A percentile compares a stretch with the other conserved stretches of the same genome.
Conservation (phyloP, 2,113 vertebrate genomes). For the Otus sunia region DNA sequence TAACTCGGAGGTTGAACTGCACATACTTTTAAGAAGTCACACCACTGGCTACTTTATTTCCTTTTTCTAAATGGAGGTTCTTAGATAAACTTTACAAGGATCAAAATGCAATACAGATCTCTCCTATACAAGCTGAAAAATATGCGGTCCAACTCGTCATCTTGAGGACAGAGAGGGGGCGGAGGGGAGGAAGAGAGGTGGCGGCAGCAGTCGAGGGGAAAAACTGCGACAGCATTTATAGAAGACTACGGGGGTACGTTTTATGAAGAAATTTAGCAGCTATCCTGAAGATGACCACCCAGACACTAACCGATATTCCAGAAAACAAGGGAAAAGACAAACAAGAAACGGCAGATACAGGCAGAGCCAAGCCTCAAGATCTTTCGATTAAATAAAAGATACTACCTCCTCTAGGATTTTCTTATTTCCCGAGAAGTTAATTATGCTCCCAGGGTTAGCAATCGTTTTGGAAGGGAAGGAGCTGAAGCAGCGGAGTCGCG, state of each 20-base stretch:
- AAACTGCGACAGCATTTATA: not conserved
- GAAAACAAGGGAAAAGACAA: not conserved
- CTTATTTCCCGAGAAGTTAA: not conserved
- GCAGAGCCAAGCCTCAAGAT: not conserved
- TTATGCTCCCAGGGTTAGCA: not conserved
- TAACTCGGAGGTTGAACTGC: not conserved
- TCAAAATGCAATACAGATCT: not conserved
- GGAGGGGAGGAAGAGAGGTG: not conserved
- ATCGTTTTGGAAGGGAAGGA: not conserved
- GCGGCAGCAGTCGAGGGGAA: not conserved
- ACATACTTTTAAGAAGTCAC: not conserved
- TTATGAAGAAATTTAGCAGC: not conserved
- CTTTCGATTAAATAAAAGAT: not conserved
- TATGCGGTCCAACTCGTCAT: not conserved
- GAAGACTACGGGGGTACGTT: not conserved
- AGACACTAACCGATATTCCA: not conserved
- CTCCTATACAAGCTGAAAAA: not conserved
- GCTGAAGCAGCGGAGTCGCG: not conserved
- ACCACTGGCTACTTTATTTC: not conserved
- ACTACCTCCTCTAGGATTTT: not conserved
- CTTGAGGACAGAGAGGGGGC: not conserved
- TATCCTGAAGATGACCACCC: not conserved
- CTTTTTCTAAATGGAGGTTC: not conserved
- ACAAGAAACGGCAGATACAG: not conserved
- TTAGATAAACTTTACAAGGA: not conserved